These are phyloP conservation scores for Ptiloglossa arizonensis DNA, from an alignment of 1,140 invertebrate species.

Conservation along the genomic window DNA sequence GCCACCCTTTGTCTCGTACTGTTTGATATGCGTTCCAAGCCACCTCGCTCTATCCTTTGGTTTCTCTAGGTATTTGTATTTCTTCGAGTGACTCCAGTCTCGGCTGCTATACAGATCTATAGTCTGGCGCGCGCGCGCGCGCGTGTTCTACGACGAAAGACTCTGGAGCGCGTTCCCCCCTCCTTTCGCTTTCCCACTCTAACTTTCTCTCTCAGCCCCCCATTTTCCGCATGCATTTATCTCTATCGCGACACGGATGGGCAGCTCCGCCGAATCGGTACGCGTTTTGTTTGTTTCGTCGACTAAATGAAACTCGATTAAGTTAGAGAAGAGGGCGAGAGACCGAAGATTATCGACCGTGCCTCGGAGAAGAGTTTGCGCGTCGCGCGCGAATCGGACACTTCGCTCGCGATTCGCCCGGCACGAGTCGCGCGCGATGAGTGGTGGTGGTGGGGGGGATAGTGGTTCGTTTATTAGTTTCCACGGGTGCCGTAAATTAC, in stretches of 20 bases:
- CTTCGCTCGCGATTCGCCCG: no score
- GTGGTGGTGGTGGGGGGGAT: no score
- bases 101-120: no score
- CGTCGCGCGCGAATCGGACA: no score
- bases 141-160: neutral
- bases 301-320: neutral
- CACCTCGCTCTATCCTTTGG: neutral
- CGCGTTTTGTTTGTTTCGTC: neutral
- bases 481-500: neutral
- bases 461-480: neutral
- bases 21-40: slow-evolving; percentile 10
- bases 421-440: no score
- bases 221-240: neutral
- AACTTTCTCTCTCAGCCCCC: neutral
- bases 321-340: neutral
- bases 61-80: neutral
- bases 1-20: neutral
- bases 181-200: neutral
- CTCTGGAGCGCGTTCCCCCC: neutral
- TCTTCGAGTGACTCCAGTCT: neutral
- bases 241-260: neutral
- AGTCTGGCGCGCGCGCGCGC: neutral
- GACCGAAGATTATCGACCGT: neutral
- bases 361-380: neutral
- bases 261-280: neutral